These are phyloP conservation scores for Porites divaricata DNA, from an alignment of 92 coral and sea anemone species.

Conservation along the genomic window DNA sequence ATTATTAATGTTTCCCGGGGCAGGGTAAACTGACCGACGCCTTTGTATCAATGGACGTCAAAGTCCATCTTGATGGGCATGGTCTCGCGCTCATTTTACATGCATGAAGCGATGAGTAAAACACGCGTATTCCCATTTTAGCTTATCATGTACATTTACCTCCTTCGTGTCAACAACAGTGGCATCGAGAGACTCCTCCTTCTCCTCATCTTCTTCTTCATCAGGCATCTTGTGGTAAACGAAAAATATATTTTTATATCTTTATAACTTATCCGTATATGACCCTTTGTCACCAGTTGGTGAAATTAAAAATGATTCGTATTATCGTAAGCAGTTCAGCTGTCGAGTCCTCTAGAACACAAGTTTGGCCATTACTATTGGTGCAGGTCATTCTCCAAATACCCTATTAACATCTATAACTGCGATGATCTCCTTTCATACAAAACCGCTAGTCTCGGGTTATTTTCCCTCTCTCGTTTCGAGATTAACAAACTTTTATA, in stretches of 20 bases:
- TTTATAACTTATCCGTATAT: too few relatives aligned
- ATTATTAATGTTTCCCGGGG: neutral
- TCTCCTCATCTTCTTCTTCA: too few relatives aligned
- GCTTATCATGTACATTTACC: constrained; percentile 23
- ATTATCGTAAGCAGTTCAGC: neutral
- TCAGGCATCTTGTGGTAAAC: too few relatives aligned
- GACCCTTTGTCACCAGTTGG: constrained; percentile 25
- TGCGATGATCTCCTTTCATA: too few relatives aligned
- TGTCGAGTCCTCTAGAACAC: constrained; percentile 10
- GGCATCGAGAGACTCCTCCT: too few relatives aligned
- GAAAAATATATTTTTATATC: too few relatives aligned
- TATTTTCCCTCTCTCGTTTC: too few relatives aligned
- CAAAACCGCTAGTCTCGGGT: constrained; percentile 9
- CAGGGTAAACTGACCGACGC: neutral
- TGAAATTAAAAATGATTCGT: constrained; percentile 7
- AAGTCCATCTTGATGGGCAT: neutral
- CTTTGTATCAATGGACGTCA: neutral
- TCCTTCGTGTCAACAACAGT: constrained; percentile 21
- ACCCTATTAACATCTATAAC: constrained; percentile 14
- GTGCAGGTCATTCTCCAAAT: constrained; percentile 5
- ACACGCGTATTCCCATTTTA: neutral
- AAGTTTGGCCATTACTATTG: constrained; percentile 11
- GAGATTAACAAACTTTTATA: too few relatives aligned
- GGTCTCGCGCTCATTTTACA: constrained; percentile 27
- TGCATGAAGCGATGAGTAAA: constrained; percentile 8